Conservation (phyloP, 2,113 vertebrate species). For the Hyperoodon ampullatus region DNA sequence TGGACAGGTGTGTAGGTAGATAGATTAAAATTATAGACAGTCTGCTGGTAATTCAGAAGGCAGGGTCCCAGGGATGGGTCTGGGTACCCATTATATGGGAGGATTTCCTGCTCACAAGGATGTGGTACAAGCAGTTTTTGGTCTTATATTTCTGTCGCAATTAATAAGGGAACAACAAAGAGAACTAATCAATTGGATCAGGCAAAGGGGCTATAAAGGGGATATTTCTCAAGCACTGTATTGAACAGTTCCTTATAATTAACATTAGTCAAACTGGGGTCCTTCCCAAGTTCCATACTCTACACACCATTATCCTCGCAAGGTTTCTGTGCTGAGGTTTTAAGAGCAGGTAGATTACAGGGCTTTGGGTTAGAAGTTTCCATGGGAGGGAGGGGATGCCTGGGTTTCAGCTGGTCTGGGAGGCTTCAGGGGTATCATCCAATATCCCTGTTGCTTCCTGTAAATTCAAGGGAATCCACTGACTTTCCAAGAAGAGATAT, state of each 20-base stretch:
- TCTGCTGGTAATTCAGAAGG: background rate
- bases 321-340: background rate
- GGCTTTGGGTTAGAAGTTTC: background rate
- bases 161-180: background rate
- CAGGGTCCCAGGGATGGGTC: background rate
- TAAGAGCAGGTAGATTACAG: background rate
- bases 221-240: background rate
- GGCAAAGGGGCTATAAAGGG: background rate
- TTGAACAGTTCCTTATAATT: background rate
- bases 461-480: background rate
- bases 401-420: background rate
- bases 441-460: background rate
- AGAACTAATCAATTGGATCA: background rate
- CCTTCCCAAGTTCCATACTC: background rate
- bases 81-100: background rate
- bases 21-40: background rate
- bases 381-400: background rate
- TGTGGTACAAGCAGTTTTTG: background rate
- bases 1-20: background rate
- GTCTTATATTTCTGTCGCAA: background rate
- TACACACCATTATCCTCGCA: background rate
- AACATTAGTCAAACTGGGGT: background rate
- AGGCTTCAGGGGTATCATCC: background rate
- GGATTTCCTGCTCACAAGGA: background rate
- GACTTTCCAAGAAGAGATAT: background rate